Base-by-base conservation (phyloP, 2,888 invertebrate genomes). In the Dicyrtoma fusca region DNA sequence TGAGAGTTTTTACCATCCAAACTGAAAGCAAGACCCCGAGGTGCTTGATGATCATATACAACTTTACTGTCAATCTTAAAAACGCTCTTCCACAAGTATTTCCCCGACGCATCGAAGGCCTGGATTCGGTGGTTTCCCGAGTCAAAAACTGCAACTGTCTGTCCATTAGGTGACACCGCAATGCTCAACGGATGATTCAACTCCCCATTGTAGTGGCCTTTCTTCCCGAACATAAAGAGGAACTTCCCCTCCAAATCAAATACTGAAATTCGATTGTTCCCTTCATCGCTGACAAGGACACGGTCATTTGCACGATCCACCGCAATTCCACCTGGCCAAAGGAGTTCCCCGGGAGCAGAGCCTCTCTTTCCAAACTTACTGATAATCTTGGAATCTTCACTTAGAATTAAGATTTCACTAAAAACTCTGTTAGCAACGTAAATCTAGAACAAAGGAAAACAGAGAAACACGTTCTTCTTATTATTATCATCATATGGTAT, bases 151-250 rank as follows among this genome's bases (percentile, higher is more conserved):
- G 21, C 77, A 17, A 79, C 69, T 4, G 51, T 25, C 14, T 34
- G 19, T 63, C 77, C 77, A 63, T 64, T 21, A 42, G 71, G 69
- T 11, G 74, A 69, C 17, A 73, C 74, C 26, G 68, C 75, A 13
- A 79, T 57, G 17, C 73, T 78, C 77, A 77, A 79, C 0, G 79
- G 79, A 44, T 72, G 78, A 34, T 55, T 61, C 19, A 79, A 75
- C n/a, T 70, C 55, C 0, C 95, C 95, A 81, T 89, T 89, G 75
- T 90, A 89, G 76, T 88, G 89, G 19, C 97, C 97, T 81, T 91
- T 91, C 75, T 92, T 91, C 14, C 97, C 97, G 83, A 97, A 97
- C 82, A 89, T 90, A 26, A 90, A 85, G 23, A 95, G 84, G 82
- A 92, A 95, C 25, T 86, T 86, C 8, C 97, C 97, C 66, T 89